Percentiles rank a stretch among this genome's conserved stretches.
Conservation (phyloP, 1,140 invertebrate species). For the Zaprionus ornatus region DNA sequence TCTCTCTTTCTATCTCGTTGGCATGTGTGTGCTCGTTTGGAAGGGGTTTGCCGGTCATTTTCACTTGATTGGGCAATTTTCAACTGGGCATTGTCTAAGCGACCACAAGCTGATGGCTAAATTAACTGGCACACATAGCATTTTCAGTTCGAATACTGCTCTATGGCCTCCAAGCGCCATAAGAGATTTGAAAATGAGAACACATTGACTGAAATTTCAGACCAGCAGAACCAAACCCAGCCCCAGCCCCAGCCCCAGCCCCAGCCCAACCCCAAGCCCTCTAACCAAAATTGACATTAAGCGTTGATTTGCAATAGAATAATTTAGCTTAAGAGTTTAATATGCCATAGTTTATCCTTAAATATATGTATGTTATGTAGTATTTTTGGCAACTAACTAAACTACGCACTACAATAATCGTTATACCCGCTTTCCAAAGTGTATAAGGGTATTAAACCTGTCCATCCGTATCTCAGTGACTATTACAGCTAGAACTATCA, state of each 20-base stretch:
- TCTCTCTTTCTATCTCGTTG: slow-evolving; percentile 15
- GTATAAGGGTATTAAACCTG: no score
- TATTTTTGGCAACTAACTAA: not conserved
- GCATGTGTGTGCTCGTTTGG: slow-evolving; percentile 28
- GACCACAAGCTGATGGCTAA: slow-evolving; percentile 62
- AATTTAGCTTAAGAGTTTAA: not conserved
- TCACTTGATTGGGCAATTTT: slow-evolving; percentile 72
- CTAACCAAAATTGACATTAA: not conserved
- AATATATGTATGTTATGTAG: not conserved
- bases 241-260: no score
- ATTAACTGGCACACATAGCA: slow-evolving; percentile 67
- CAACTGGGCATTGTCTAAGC: slow-evolving; percentile 62
- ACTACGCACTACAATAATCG: not conserved
- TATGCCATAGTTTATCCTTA: not conserved
- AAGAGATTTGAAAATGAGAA: slow-evolving; percentile 35
- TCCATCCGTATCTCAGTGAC: no score
- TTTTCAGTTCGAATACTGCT: slow-evolving; percentile 41
- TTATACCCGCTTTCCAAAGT: no score
- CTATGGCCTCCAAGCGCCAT: slow-evolving; percentile 15
- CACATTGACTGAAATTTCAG: not conserved
- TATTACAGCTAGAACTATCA: no score
- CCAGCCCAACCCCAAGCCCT: not conserved
- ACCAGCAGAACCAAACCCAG: not conserved
- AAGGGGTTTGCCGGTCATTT: slow-evolving; percentile 59
- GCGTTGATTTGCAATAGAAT: not conserved